Conservation (phyloP, 1,140 invertebrate species). For the Caenorhabditis brenneri region DNA sequence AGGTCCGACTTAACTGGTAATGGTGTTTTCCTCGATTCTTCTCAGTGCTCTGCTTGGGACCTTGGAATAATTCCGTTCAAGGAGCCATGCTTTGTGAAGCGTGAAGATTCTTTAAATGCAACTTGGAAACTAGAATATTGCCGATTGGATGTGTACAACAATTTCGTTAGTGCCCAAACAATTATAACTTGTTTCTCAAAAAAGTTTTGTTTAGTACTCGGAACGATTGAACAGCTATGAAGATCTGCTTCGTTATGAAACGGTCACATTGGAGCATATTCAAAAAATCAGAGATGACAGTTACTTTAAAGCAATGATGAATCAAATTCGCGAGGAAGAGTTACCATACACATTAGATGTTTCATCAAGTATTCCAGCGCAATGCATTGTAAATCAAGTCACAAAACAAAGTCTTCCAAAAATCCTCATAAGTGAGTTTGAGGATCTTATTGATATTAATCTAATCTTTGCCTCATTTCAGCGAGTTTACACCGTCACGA, state of each 20-base stretch:
- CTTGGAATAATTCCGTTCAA: slow-evolving; percentile 12
- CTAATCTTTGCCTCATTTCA: not conserved
- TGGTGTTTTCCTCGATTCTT: not conserved
- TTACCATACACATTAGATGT: not conserved
- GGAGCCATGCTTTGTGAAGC: not conserved
- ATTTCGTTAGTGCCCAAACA: not conserved
- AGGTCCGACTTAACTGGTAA: not conserved
- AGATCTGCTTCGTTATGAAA: not conserved
- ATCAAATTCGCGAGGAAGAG: not conserved
- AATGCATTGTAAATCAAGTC: not conserved
- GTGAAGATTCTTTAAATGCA: not conserved
- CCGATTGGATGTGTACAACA: not conserved
- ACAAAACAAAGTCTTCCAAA: not conserved
- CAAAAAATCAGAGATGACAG: slow-evolving; percentile 3
- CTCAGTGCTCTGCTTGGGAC: not conserved
- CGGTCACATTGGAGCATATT: not conserved
- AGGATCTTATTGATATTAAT: too few relatives aligned
- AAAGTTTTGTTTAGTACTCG: not conserved
- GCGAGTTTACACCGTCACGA: not conserved
- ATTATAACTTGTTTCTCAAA: too few relatives aligned
- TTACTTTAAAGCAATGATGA: slow-evolving; percentile 22
- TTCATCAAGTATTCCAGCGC: not conserved
- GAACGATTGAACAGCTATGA: not conserved
- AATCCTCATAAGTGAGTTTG: not conserved
- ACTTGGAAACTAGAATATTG: not conserved